A percentile compares a stretch with the other conserved stretches of the same genome.
phyloP scores from a whole-genome alignment of 2,797 vertebrate genomes.

The Cryptoprocta ferox region DNA sequence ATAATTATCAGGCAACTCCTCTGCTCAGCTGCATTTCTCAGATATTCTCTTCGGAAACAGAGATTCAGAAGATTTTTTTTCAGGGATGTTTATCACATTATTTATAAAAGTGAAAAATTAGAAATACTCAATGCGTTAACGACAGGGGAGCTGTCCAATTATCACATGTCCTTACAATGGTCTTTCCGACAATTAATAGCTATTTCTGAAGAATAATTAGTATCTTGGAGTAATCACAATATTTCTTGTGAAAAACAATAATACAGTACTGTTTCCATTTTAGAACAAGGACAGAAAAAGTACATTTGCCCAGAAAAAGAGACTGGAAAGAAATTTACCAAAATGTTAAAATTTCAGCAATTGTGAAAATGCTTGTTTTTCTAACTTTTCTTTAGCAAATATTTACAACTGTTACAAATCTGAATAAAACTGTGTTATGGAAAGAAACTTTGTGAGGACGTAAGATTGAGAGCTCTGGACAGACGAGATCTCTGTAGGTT shows the following conservation, averaged over 20 bases:
- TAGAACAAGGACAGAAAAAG: neutral
- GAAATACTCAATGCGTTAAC: neutral
- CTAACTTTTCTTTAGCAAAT: neutral
- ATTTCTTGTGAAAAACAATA: constrained; percentile 45
- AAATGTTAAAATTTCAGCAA: constrained; percentile 38
- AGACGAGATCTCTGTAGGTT: neutral
- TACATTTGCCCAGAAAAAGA: constrained; percentile 10
- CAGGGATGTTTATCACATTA: neutral
- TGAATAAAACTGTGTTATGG: neutral
- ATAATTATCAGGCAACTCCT: neutral
- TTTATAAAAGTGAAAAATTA: neutral
- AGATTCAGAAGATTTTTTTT: neutral
- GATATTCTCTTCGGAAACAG: neutral
- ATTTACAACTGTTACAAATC: constrained; percentile 21
- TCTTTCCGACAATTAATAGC: neutral
- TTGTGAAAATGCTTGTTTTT: neutral
- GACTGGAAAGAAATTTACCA: neutral
- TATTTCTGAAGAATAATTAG: constrained; percentile 30
- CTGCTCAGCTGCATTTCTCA: neutral
- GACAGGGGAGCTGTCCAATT: neutral
- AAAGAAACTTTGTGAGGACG: neutral
- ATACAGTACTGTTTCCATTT: neutral
- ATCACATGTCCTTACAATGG: neutral
- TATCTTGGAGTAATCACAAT: constrained; percentile 12
- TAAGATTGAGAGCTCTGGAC: neutral